Percentiles rank a stretch among this genome's conserved stretches.
Evolutionary conservation across 1,140 invertebrate species (phyloP).

Genomic region (Leptopilina boulardi): DNA sequence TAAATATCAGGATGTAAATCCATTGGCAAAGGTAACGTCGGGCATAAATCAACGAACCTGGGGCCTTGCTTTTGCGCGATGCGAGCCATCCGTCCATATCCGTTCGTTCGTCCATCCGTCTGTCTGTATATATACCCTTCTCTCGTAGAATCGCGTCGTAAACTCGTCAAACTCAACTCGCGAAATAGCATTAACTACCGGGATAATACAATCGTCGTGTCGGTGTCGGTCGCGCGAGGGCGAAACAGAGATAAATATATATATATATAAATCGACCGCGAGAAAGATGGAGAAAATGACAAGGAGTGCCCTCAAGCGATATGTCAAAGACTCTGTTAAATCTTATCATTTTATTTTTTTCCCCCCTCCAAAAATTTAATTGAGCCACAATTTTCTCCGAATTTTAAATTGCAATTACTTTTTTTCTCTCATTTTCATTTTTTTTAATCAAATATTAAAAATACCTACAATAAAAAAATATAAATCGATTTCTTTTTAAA

Average conservation of each 20-base stretch:
- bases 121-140: slow-evolving; percentile 54
- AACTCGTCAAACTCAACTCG: slow-evolving; percentile 75
- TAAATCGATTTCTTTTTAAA: too few relatives aligned
- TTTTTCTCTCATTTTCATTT: too few relatives aligned
- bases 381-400: background rate
- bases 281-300: slow-evolving; percentile 47
- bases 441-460: too few relatives aligned
- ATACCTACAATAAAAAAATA: too few relatives aligned
- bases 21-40: slow-evolving; percentile 75
- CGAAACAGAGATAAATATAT: slow-evolving; percentile 32
- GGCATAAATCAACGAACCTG: slow-evolving; percentile 71
- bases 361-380: slow-evolving; percentile 1
- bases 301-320: slow-evolving; percentile 43
- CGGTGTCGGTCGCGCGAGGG: slow-evolving; percentile 52
- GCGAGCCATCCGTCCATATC: slow-evolving; percentile 59
- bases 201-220: slow-evolving; percentile 74
- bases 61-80: slow-evolving; percentile 56
- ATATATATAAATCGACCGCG: slow-evolving; percentile 26
- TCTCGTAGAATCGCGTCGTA: slow-evolving; percentile 73
- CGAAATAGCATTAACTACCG: slow-evolving; percentile 75
- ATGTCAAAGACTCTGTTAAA: slow-evolving; percentile 19
- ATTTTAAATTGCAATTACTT: too few relatives aligned
- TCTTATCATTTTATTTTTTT: background rate
- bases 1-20: slow-evolving; percentile 77
- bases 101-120: slow-evolving; percentile 35